Evolutionary conservation across 2,797 vertebrate genomes (phyloP).

Genomic region (Capromys pilorides): DNA sequence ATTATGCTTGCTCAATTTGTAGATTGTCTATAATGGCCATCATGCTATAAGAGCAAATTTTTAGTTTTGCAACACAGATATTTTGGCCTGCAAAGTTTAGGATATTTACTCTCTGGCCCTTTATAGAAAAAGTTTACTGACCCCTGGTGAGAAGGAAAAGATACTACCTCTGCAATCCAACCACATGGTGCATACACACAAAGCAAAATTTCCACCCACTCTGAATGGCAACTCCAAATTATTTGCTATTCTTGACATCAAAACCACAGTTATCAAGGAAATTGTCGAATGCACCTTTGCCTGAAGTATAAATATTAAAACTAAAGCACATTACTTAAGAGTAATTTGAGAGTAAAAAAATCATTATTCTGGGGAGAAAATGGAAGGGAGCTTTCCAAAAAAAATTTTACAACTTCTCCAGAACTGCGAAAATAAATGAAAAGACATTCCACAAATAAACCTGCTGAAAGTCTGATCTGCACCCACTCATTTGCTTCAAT

Average conservation of each 20-base stretch:
- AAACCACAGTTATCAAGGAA: conserved; percentile 32
- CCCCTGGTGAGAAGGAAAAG: neutral
- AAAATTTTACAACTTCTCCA: conserved; percentile 16
- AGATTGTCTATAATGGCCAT: conserved; percentile 12
- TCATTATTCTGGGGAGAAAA: neutral
- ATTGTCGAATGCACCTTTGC: neutral
- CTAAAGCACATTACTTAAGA: conserved; percentile 13
- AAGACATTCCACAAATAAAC: neutral
- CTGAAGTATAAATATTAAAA: conserved; percentile 53
- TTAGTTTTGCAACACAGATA: neutral
- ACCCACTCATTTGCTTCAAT: conserved; percentile 45
- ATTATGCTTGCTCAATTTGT: neutral
- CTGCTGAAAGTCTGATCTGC: neutral
- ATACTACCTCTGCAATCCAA: neutral
- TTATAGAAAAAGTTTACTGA: conserved; percentile 15
- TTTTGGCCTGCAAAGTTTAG: neutral
- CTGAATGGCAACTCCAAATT: neutral
- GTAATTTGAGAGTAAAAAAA: neutral
- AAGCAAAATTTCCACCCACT: neutral
- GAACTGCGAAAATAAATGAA: conserved; percentile 12
- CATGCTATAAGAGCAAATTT: neutral
- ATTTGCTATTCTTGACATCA: conserved; percentile 26
- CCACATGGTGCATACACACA: neutral
- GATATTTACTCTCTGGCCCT: conserved; percentile 1
- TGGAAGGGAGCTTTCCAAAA: neutral